phyloP scores from a whole-genome alignment of 2,888 invertebrate genomes.

The Adelphocoris suturalis region DNA sequence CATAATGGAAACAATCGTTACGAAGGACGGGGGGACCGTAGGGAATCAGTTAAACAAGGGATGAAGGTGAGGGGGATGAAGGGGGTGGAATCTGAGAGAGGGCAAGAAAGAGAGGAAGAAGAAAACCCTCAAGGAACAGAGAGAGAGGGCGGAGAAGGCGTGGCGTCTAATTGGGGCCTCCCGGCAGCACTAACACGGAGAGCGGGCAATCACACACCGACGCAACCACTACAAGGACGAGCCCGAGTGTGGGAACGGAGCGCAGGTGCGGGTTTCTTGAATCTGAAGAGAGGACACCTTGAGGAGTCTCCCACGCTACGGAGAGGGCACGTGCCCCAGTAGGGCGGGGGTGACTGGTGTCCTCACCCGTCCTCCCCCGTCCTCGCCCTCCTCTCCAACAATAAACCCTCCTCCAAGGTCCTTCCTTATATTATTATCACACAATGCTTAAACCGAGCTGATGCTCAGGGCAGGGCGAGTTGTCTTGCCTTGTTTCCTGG shows the following conservation, averaged over 20 bases:
- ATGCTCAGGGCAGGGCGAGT: slow-evolving; percentile 22
- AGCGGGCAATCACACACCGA: neutral
- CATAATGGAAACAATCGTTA: slow-evolving; percentile 29
- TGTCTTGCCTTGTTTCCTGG: slow-evolving; percentile 9
- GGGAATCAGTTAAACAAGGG: slow-evolving; percentile 61
- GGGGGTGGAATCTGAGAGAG: too few relatives aligned
- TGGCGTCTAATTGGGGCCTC: slow-evolving; percentile 71
- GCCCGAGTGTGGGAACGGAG: slow-evolving; percentile 82
- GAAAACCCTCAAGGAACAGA: slow-evolving; percentile 33
- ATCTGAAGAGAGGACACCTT: slow-evolving; percentile 67
- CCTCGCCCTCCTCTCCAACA: slow-evolving; percentile 24
- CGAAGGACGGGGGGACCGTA: slow-evolving; percentile 37
- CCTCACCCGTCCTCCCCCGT: too few relatives aligned
- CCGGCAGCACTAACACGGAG: slow-evolving; percentile 51
- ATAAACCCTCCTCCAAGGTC: slow-evolving; percentile 48
- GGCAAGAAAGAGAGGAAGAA: neutral
- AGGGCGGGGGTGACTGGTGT: slow-evolving; percentile 21
- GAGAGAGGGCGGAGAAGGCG: slow-evolving; percentile 53
- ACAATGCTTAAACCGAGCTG: slow-evolving; percentile 43
- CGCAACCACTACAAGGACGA: slow-evolving; percentile 55
- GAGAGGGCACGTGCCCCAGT: slow-evolving; percentile 58
- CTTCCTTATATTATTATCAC: slow-evolving; percentile 54
- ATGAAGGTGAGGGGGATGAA: slow-evolving; percentile 11
- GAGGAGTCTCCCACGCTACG: slow-evolving; percentile 69
- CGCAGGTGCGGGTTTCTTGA: slow-evolving; percentile 80